Conservation (phyloP, 1,140 invertebrate genomes). For the Penaeus vannamei region DNA sequence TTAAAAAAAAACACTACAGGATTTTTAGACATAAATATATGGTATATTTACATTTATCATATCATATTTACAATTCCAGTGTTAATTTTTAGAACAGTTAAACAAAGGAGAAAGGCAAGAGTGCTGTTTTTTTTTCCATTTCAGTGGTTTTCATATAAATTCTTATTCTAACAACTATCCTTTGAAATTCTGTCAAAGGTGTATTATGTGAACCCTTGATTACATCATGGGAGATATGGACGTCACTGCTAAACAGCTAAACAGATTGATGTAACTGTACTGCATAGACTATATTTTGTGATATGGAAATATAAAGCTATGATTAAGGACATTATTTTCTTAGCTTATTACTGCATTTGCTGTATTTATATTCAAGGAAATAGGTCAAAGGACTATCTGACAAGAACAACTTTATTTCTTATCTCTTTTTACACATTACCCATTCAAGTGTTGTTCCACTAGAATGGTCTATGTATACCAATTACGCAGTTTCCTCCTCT, state of each 20-base stretch:
- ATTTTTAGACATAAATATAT: too few species aligned
- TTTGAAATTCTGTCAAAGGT: not conserved
- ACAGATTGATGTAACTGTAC: constrained; percentile 38
- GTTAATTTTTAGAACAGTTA: too few species aligned
- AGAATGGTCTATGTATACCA: constrained; percentile 39
- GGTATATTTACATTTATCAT: too few species aligned
- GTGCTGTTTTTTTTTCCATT: too few species aligned
- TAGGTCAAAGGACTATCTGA: constrained; percentile 17
- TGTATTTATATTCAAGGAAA: constrained; percentile 56
- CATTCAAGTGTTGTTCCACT: constrained; percentile 8
- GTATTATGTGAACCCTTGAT: not conserved
- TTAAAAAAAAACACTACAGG: too few species aligned
- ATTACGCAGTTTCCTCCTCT: constrained; percentile 37
- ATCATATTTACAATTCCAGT: too few species aligned
- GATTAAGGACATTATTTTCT: constrained; percentile 59
- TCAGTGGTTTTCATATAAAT: too few species aligned
- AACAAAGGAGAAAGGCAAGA: too few species aligned
- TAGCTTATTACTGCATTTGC: constrained; percentile 50
- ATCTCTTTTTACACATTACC: constrained; percentile 44
- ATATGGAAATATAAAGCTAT: constrained; percentile 60
- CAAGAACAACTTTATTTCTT: constrained; percentile 30
- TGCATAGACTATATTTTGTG: constrained; percentile 63
- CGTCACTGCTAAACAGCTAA: not conserved
- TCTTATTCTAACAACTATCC: too few species aligned
- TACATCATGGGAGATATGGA: not conserved